These are phyloP conservation scores for Zoroaster sp. DNA, from an alignment of 53 echinoderm and acorn worm species.

Conservation along the genomic window DNA sequence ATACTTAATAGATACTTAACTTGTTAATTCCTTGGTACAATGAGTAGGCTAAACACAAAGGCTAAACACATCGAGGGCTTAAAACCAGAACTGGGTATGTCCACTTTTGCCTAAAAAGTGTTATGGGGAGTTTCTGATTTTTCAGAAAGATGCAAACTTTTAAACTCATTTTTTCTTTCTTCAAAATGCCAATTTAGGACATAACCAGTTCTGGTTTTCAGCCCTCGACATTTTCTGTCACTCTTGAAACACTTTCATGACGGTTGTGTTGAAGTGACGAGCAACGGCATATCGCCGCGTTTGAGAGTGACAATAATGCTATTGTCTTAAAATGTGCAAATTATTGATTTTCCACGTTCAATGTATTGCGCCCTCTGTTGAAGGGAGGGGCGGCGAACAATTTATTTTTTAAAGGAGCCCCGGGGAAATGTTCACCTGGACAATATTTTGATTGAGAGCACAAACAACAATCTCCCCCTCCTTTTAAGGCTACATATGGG, in stretches of 20 bases:
- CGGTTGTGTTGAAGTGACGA: neutral
- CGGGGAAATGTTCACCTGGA: too few relatives aligned
- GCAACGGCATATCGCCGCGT: neutral
- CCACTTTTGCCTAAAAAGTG: neutral
- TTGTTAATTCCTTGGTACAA: neutral
- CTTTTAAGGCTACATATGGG: neutral
- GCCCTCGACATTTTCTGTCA: neutral
- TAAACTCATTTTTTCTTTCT: neutral
- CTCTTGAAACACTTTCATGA: neutral
- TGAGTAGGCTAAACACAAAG: neutral
- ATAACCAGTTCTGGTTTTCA: neutral
- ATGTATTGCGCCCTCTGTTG: neutral
- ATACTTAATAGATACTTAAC: neutral
- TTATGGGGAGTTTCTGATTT: neutral
- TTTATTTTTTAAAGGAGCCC: too few relatives aligned
- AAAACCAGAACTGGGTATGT: neutral
- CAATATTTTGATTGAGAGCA: neutral
- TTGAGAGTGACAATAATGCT: neutral
- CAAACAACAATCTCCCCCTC: neutral
- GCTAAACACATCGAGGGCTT: neutral
- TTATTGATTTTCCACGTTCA: neutral
- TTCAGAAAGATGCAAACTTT: neutral
- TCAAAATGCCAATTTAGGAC: neutral
- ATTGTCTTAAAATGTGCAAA: neutral
- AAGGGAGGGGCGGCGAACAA: too few relatives aligned